Conservation (phyloP, 1,140 invertebrate genomes). For the Gonioctena quinquepunctata region DNA sequence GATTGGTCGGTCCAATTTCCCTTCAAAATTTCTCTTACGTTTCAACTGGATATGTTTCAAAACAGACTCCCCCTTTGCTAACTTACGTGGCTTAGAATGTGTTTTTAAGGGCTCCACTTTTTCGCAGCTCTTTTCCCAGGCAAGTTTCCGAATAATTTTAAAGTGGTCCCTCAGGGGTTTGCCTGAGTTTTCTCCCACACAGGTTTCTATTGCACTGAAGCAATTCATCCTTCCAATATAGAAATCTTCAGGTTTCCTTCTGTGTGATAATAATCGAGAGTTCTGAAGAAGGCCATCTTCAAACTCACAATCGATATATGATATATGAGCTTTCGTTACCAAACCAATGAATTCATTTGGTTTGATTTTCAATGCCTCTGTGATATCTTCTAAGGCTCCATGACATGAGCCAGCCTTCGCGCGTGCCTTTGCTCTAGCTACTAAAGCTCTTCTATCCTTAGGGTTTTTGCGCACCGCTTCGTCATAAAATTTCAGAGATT, state of each 20-base stretch:
- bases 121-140: slow-evolving; percentile 48
- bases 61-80: too few species aligned
- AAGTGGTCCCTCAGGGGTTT: slow-evolving; percentile 52
- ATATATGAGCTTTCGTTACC: slow-evolving; percentile 59
- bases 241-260: slow-evolving; percentile 60
- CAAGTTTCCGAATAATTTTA: slow-evolving; percentile 49
- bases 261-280: slow-evolving; percentile 51
- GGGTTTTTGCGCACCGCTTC: slow-evolving; percentile 56
- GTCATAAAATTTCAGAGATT: slow-evolving; percentile 54
- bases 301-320: slow-evolving; percentile 61
- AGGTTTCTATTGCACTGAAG: slow-evolving; percentile 35
- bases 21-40: too few species aligned
- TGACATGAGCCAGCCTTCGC: slow-evolving; percentile 58
- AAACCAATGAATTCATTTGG: slow-evolving; percentile 56
- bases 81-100: too few species aligned
- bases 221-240: slow-evolving; percentile 57
- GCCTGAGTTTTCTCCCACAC: slow-evolving; percentile 45
- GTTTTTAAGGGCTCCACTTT: too few species aligned
- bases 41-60: too few species aligned
- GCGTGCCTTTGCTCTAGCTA: slow-evolving; percentile 57
- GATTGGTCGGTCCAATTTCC: too few species aligned
- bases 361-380: slow-evolving; percentile 57
- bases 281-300: slow-evolving; percentile 61
- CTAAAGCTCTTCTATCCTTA: slow-evolving; percentile 57
- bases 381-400: slow-evolving; percentile 59